These are phyloP conservation scores for Tyrannus savana DNA, from an alignment of 2,113 vertebrate species.

Conservation along the genomic window DNA sequence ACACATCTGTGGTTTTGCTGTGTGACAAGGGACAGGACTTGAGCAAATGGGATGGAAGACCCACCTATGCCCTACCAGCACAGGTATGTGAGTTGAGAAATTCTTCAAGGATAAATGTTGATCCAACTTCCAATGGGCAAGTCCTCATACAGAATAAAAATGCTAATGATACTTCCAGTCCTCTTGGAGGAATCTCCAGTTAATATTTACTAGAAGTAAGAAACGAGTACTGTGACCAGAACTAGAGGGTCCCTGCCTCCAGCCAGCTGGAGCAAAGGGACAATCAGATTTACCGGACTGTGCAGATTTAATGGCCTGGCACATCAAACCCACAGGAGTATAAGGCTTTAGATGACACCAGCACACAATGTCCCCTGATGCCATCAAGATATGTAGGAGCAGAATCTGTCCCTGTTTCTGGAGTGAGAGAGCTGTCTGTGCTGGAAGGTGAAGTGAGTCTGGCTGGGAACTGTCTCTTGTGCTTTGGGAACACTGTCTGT, in stretches of 20 bases:
- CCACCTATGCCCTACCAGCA: neutral
- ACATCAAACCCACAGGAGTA: neutral
- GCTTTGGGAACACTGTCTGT: constrained; percentile 24
- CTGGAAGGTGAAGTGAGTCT: neutral
- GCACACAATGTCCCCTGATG: neutral
- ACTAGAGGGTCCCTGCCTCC: neutral
- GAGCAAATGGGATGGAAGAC: neutral
- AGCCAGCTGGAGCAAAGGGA: neutral
- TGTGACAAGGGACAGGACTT: neutral
- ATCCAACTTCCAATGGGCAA: neutral
- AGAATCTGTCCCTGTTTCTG: neutral
- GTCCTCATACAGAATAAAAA: neutral
- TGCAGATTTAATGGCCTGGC: neutral
- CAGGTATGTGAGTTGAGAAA: neutral
- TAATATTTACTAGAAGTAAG: neutral
- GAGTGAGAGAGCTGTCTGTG: neutral
- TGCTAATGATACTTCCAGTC: neutral
- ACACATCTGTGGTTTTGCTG: neutral
- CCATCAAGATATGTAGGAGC: neutral
- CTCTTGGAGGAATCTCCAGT: neutral
- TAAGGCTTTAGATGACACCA: neutral
- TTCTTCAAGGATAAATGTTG: neutral
- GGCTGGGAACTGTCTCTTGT: neutral
- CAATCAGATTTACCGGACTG: neutral
- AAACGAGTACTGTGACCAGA: neutral